These are phyloP conservation scores for Philereme vetulata DNA, from an alignment of 2,888 invertebrate genomes.

Conservation along the genomic window DNA sequence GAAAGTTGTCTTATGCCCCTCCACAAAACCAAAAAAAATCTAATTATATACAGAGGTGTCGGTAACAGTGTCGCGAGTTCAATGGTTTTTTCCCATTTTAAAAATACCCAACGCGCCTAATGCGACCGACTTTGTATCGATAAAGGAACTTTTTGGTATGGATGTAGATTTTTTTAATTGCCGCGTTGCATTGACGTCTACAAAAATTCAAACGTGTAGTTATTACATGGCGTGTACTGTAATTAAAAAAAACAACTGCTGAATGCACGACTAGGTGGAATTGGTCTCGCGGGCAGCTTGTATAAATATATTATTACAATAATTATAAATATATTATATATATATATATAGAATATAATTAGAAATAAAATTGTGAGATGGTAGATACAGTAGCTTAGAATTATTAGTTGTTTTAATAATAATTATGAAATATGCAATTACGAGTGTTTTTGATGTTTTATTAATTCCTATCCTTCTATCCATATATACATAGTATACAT, in stretches of 20 bases:
- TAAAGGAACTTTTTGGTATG: too few species aligned
- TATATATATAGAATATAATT: slow-evolving; percentile 30
- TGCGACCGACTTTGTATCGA: too few species aligned
- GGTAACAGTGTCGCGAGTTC: too few species aligned
- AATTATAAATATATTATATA: slow-evolving; percentile 22
- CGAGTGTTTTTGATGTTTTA: slow-evolving; percentile 46
- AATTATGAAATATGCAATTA: slow-evolving; percentile 72
- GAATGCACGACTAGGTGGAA: slow-evolving; percentile 75
- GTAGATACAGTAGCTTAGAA: slow-evolving; percentile 51
- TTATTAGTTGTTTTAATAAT: slow-evolving; percentile 75
- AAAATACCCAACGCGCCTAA: too few species aligned
- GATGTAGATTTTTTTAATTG: too few species aligned
- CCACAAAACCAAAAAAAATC: too few species aligned
- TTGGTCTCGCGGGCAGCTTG: slow-evolving; percentile 66
- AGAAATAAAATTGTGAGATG: slow-evolving; percentile 44
- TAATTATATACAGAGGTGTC: too few species aligned
- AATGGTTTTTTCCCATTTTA: too few species aligned
- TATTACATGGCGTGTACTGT: slow-evolving; percentile 7
- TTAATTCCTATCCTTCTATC: slow-evolving; percentile 18
- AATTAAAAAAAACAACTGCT: slow-evolving; percentile 58
- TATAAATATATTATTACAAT: slow-evolving; percentile 29
- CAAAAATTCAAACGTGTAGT: neutral
- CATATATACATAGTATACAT: too few species aligned
- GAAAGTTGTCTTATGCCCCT: too few species aligned
- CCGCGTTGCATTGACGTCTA: neutral